Conservation (phyloP, 2,113 vertebrate species). For the Serilophus lunatus region DNA sequence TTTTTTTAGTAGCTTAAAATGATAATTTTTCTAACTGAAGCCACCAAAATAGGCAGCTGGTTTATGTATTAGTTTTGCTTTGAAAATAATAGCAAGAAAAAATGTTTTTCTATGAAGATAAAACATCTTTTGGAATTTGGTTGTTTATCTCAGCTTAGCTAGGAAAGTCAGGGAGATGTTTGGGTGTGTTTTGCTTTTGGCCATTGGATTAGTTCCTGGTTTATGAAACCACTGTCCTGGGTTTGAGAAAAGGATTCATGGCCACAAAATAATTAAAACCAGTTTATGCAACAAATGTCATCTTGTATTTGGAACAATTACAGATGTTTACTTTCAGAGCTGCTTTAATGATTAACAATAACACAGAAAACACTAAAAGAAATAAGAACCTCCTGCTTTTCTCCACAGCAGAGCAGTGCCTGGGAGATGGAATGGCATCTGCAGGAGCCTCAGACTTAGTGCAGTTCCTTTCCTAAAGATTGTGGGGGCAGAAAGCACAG, state of each 20-base stretch:
- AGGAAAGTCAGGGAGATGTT: conserved; percentile 17
- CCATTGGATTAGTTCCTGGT: conserved; percentile 59
- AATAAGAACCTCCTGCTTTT: conserved; percentile 20
- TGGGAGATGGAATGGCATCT: not conserved
- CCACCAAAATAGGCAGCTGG: not conserved
- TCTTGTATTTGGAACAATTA: conserved; percentile 52
- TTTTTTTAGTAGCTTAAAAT: not conserved
- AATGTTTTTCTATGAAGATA: not conserved
- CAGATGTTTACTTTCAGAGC: conserved; percentile 63
- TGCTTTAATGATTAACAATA: conserved; percentile 47
- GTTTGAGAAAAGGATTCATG: conserved; percentile 46
- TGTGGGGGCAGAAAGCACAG: not conserved
- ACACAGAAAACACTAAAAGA: conserved; percentile 16
- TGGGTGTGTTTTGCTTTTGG: conserved; percentile 62
- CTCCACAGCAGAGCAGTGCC: not conserved
- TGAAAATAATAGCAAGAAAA: not conserved
- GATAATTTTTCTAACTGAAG: not conserved
- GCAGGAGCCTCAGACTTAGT: not conserved
- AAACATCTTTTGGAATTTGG: not conserved
- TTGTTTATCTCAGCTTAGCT: conserved; percentile 36
- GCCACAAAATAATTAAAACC: conserved; percentile 63
- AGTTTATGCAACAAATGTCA: conserved; percentile 54
- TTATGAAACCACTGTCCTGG: conserved; percentile 64
- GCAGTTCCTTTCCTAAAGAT: not conserved
- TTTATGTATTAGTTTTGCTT: not conserved